Percentiles rank a stretch among this genome's conserved stretches.
Evolutionary conservation across 1,140 invertebrate genomes (phyloP).

Genomic region (Lepeophtheirus salmonis): DNA sequence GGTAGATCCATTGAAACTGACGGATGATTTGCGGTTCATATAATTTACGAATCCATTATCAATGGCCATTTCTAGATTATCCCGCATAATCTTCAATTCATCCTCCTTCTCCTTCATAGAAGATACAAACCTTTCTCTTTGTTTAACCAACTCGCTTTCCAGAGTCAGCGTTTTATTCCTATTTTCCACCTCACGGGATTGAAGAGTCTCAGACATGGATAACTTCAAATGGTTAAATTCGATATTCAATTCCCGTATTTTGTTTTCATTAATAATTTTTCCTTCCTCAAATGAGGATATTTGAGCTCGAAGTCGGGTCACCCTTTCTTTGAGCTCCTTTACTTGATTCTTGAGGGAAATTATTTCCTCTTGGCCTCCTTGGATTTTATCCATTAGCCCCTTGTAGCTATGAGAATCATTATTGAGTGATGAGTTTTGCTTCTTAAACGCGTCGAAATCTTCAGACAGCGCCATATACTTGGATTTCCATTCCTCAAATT

Average conservation of each 20-base stretch:
- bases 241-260: neutral
- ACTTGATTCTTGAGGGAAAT: neutral
- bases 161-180: neutral
- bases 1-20: neutral
- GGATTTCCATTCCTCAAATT: neutral
- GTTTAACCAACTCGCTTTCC: neutral
- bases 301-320: neutral
- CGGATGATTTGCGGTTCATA: neutral
- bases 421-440: neutral
- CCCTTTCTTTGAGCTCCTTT: neutral
- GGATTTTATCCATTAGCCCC: neutral
- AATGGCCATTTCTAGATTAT: slow-evolving; percentile 9
- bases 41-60: slow-evolving; percentile 6
- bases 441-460: neutral
- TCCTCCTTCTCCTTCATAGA: slow-evolving; percentile 9
- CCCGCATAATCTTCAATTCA: neutral
- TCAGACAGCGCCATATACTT: neutral
- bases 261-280: neutral
- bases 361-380: neutral
- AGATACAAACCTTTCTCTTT: neutral
- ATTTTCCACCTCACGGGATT: neutral
- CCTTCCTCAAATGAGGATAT: neutral
- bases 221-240: neutral
- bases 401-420: neutral
- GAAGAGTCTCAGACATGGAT: neutral